phyloP scores from a whole-genome alignment of 2,888 invertebrate species.

The Bugulina stolonifera region DNA sequence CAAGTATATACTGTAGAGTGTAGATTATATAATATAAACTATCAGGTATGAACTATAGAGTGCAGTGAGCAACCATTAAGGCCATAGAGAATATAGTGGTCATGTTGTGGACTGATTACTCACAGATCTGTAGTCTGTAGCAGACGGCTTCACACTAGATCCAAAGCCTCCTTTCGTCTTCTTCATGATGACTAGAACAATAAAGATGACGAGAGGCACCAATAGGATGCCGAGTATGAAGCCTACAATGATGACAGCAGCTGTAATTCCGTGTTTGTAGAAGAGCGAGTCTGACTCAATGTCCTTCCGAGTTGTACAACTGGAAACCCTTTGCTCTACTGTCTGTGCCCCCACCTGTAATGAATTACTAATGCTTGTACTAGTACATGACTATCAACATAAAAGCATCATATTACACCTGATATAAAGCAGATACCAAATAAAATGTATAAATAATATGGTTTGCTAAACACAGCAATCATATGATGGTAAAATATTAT shows the following conservation, averaged over 20 bases:
- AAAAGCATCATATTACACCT: no score
- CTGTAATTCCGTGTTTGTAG: background rate
- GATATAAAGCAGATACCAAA: no score
- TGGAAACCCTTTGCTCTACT: background rate
- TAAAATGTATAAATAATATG: no score
- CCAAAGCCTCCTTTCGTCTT: constrained; percentile 3
- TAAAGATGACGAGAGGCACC: background rate
- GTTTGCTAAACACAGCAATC: no score
- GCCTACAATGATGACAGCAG: background rate
- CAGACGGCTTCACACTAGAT: background rate
- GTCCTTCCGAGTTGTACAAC: background rate
- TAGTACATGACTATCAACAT: no score
- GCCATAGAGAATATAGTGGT: no score
- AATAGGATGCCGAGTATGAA: constrained; percentile 4
- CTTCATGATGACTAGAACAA: constrained; percentile 1
- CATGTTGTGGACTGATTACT: background rate
- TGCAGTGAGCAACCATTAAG: no score
- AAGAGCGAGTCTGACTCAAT: background rate
- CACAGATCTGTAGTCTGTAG: constrained; percentile 8
- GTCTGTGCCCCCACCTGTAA: background rate
- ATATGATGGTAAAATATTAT: no score
- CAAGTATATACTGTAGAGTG: no score
- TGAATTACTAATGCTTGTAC: no score
- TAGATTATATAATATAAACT: no score
- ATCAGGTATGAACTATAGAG: no score